Percentiles rank a stretch among this genome's conserved stretches.
These are phyloP conservation scores for Calameuta pallipes DNA, from an alignment of 2,888 invertebrate genomes.

Conservation along the genomic window DNA sequence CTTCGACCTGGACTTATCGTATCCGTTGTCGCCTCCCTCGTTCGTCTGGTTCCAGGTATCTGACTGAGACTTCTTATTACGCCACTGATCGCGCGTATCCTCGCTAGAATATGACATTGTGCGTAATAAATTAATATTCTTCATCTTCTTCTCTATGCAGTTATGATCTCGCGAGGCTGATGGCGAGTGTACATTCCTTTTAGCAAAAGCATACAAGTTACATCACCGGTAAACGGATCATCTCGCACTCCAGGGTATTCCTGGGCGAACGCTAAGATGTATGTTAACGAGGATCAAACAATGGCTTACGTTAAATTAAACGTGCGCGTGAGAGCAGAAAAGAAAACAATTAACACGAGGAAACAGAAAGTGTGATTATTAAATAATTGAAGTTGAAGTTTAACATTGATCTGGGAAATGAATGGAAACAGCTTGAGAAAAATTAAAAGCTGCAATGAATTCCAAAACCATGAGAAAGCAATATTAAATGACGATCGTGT, in stretches of 20 bases:
- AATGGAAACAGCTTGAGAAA: background rate
- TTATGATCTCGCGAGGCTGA: background rate
- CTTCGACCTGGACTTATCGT: slow-evolving; percentile 32
- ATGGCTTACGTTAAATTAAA: background rate
- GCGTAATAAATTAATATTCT: background rate
- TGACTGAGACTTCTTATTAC: slow-evolving; percentile 11
- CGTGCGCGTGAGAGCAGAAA: background rate
- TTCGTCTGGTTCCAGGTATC: slow-evolving; percentile 18
- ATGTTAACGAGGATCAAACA: background rate
- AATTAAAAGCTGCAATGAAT: background rate
- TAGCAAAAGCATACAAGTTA: background rate
- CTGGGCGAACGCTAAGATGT: background rate
- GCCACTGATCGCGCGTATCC: slow-evolving; percentile 31
- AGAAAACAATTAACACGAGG: background rate
- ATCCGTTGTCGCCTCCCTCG: slow-evolving; percentile 4
- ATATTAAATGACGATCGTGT: background rate
- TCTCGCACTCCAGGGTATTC: background rate
- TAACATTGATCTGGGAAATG: background rate
- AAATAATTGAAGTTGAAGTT: background rate
- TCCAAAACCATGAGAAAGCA: background rate
- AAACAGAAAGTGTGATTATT: background rate
- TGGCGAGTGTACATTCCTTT: background rate
- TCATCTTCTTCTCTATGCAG: background rate
- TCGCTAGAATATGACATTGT: slow-evolving; percentile 21
- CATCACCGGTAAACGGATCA: background rate